Conservation (phyloP, 2,888 invertebrate species). For the Parasteatoda lunata region DNA sequence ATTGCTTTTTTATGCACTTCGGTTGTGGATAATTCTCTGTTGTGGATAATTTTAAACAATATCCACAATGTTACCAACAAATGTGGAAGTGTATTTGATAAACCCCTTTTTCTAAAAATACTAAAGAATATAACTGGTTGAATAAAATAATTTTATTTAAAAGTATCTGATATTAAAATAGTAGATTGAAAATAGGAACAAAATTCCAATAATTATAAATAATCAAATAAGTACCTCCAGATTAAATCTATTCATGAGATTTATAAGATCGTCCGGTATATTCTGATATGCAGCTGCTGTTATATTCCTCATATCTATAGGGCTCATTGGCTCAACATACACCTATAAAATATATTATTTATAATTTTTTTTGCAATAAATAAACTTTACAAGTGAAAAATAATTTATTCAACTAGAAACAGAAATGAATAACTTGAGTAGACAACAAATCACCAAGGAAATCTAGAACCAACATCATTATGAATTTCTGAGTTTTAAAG, state of each 20-base stretch:
- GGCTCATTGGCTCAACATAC: constrained; percentile 79
- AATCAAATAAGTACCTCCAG: constrained; percentile 18
- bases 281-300: constrained; percentile 80
- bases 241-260: constrained; percentile 71
- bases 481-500: no score
- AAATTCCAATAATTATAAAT: neutral
- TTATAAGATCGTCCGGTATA: constrained; percentile 78
- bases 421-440: no score
- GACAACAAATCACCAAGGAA: no score
- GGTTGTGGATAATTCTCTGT: no score
- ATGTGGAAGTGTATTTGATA: no score
- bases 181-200: neutral
- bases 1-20: no score
- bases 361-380: no score
- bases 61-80: no score
- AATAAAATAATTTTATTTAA: neutral
- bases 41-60: no score
- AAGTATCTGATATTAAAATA: neutral
- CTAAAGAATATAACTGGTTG: neutral
- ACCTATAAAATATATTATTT: constrained; percentile 75
- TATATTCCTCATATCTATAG: constrained; percentile 81
- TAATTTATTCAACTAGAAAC: no score
- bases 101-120: neutral
- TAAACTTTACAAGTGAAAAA: no score
- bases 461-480: no score